Conservation (phyloP, 1,140 invertebrate genomes). For the Eurosta solidaginis region DNA sequence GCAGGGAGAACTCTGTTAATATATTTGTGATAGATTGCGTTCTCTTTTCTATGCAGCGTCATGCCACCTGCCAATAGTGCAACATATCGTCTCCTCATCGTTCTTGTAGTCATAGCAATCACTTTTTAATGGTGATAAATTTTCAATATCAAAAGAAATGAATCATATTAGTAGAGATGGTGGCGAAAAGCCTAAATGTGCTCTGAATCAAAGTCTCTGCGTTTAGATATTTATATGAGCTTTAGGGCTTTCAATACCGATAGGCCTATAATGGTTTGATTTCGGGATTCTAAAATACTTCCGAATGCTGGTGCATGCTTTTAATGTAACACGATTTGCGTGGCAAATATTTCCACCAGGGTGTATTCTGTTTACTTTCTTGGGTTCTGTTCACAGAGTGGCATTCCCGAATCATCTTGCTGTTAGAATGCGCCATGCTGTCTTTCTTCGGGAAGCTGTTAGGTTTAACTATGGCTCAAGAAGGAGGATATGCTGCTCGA, state of each 20-base stretch:
- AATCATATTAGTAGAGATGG: neutral
- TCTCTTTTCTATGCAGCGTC: neutral
- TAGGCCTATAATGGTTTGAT: no score
- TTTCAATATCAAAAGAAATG: conserved; percentile 14
- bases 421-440: no score
- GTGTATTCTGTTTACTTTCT: no score
- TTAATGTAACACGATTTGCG: no score
- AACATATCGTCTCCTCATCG: neutral
- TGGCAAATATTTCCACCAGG: no score
- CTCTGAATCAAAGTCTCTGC: neutral
- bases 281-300: no score
- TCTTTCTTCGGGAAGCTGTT: no score
- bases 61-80: neutral
- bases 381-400: no score
- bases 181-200: neutral
- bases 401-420: no score
- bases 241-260: neutral
- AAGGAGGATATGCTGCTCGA: no score
- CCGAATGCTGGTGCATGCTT: no score
- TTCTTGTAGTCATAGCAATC: neutral
- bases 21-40: neutral
- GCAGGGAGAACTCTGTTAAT: neutral
- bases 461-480: no score
- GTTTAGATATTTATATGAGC: neutral
- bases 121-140: conserved; percentile 28